Percentiles rank a stretch among this genome's conserved stretches.
phyloP scores from a whole-genome alignment of 2,888 invertebrate species.

The Odontocolon sp. region DNA sequence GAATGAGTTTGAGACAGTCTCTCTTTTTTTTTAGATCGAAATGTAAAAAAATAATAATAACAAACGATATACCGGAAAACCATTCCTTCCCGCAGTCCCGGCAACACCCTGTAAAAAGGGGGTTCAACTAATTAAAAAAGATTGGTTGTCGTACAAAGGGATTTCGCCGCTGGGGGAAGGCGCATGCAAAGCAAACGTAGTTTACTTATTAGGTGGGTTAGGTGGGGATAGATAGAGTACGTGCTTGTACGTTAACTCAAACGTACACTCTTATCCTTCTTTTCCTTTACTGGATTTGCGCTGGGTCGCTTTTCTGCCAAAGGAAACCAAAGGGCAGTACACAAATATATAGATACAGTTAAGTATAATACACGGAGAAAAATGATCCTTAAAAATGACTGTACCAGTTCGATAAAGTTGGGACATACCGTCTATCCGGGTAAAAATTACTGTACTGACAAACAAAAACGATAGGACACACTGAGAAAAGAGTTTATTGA shows the following conservation, averaged over 20 bases:
- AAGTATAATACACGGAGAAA: no score
- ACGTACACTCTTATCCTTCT: no score
- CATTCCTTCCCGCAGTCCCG: constrained; percentile 93
- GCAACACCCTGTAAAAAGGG: constrained; percentile 87
- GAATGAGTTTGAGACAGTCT: constrained; percentile 21
- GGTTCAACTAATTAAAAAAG: constrained; percentile 78
- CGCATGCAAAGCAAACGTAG: constrained; percentile 47
- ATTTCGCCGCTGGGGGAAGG: constrained; percentile 40
- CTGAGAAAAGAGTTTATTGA: no score
- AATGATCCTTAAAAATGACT: no score
- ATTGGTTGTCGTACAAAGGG: constrained; percentile 51
- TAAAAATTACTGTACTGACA: no score
- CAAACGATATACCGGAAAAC: constrained; percentile 91
- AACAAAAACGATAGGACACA: no score
- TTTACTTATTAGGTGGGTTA: neutral
- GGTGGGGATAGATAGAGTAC: neutral
- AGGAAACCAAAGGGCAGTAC: neutral
- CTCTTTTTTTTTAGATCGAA: constrained; percentile 51
- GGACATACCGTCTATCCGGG: no score
- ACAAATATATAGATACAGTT: neutral
- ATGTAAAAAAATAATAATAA: constrained; percentile 81
- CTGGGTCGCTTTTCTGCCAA: neutral
- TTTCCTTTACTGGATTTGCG: constrained; percentile 1
- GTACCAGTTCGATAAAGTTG: no score
- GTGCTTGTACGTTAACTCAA: neutral